Percentiles rank a stretch among this genome's conserved stretches.
Conservation (phyloP, 2,113 vertebrate genomes). For the Gymnarchus niloticus region DNA sequence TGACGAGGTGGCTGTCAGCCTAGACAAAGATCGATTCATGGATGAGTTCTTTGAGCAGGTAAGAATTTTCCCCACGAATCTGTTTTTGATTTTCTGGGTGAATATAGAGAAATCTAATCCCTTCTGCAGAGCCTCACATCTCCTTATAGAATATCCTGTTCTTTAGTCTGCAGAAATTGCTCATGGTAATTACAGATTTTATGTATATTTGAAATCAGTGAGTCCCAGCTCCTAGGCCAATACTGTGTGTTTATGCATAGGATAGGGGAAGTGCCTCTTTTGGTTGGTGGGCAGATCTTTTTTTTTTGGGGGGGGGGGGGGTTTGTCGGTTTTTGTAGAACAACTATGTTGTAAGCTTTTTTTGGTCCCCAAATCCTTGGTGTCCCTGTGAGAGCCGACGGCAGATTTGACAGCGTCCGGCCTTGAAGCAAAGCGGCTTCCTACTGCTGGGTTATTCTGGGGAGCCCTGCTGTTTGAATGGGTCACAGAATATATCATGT, state of each 20-base stretch:
- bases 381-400: neutral
- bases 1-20: constrained; percentile 68
- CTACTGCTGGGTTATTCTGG: neutral
- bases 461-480: neutral
- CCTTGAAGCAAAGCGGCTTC: neutral
- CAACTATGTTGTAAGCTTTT: neutral
- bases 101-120: neutral
- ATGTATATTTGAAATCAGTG: neutral
- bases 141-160: neutral
- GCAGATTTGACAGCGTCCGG: neutral
- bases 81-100: neutral
- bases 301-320: neutral
- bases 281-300: neutral
- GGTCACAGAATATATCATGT: neutral
- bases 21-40: constrained; percentile 76
- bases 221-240: neutral
- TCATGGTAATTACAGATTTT: neutral
- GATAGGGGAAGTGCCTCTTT: too few species aligned
- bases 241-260: neutral
- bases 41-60: constrained; percentile 80
- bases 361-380: neutral
- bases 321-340: neutral
- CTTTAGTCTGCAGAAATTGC: neutral
- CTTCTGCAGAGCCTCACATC: neutral
- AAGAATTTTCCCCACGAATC: neutral